Base-by-base conservation (phyloP, 2,113 vertebrate species). In the Mohoua ochrocephala region DNA sequence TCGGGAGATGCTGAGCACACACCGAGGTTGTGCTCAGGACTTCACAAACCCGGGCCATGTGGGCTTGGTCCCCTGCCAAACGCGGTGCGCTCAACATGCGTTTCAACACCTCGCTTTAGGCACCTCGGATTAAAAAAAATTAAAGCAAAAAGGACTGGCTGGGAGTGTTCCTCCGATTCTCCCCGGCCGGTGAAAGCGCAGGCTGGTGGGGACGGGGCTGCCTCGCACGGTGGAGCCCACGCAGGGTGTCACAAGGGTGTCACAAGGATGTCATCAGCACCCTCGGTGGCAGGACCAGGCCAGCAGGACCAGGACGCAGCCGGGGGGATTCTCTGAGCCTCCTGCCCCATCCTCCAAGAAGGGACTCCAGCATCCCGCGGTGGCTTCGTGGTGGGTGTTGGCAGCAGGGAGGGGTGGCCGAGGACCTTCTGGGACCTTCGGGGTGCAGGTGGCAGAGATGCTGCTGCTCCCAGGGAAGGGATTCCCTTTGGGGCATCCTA, bases 41-140 rank as follows among this genome's bases (percentile, higher is more conserved):
- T 91, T 37, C 94, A 64, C 84, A 64, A 49, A 56, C 49, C 60
- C 76, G 0, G 64, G 28, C 91, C 82, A 2, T 50, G 92, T 50
- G 91, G 73, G 10, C 47, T 59, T 75, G 73, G 39, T 28, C 89
- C 61, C 76, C 80, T 60, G 91, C 95, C 96, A 95, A 13, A 3
- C 37, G 13, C 7, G 11, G 35, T 1, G 21, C 49, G 69, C 91
- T 84, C 93, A n/a, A 31, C 77, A 16, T 8, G 77, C 31, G 6
- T 94, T 91, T 96, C 94, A 85, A 91, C 96, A 93, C 91, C 84
- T 95, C n/a, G 84, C 91, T 96, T 15, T 73, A 83, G 87, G 89
- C 95, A 70, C 78, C 93, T 93, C 1, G 5, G 65, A 79, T 92
- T 84, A 31, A 83, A 91, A 45, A 33, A 60, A 44, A 61, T 42